Evolutionary conservation across 2,113 vertebrate species (phyloP).

Genomic region (Hassar affinis): DNA sequence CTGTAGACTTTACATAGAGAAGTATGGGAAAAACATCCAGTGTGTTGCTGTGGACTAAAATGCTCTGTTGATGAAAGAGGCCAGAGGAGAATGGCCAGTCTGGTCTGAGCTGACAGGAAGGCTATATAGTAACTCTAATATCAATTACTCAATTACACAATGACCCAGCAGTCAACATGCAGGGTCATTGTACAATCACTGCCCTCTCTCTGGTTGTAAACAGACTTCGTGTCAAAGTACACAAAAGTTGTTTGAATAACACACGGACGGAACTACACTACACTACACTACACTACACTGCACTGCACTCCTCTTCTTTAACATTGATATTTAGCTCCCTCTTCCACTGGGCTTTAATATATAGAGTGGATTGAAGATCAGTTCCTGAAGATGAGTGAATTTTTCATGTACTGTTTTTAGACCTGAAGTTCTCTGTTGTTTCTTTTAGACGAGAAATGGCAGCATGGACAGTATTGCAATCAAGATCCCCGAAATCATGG

Average conservation of each 20-base stretch:
- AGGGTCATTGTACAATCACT: too few relatives aligned
- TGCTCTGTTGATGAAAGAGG: background rate
- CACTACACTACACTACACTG: too few relatives aligned
- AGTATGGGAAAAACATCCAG: background rate
- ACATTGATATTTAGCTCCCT: too few relatives aligned
- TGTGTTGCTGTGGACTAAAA: background rate
- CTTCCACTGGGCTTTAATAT: too few relatives aligned
- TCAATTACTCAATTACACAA: too few relatives aligned
- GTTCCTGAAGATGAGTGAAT: background rate
- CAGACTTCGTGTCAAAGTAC: too few relatives aligned
- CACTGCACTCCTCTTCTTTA: too few relatives aligned
- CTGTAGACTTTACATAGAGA: background rate
- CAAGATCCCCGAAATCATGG: constrained; percentile 70
- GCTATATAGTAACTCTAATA: background rate
- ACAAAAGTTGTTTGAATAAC: too few relatives aligned
- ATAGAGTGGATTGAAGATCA: too few relatives aligned
- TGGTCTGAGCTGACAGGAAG: background rate
- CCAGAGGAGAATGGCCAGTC: background rate
- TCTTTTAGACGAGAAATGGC: constrained; percentile 54
- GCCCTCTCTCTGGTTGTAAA: too few relatives aligned
- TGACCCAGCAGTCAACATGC: too few relatives aligned
- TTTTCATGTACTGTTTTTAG: background rate
- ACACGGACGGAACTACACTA: too few relatives aligned
- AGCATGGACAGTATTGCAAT: constrained; percentile 49
- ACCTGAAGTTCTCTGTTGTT: background rate